A percentile compares a stretch with the other conserved stretches of the same genome.
These are phyloP conservation scores for Dicrostonyx torquatus DNA, from an alignment of 2,797 vertebrate species.

Conservation along the genomic window DNA sequence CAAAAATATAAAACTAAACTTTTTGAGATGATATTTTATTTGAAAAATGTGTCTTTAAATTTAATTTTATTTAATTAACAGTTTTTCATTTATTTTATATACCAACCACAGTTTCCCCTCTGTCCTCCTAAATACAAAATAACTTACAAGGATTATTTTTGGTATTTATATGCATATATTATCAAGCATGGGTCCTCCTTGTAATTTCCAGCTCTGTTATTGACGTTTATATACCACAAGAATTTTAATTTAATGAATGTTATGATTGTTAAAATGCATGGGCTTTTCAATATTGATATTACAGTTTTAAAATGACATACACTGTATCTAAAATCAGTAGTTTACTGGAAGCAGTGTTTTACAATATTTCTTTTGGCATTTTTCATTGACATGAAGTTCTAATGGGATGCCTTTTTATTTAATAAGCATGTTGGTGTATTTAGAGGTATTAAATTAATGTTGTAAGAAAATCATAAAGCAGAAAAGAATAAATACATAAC, in stretches of 20 bases:
- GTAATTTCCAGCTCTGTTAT: background rate
- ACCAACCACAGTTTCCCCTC: background rate
- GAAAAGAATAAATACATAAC: background rate
- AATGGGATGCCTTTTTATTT: background rate
- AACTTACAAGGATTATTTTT: background rate
- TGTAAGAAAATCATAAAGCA: background rate
- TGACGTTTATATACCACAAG: background rate
- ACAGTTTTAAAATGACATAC: background rate
- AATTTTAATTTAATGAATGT: background rate
- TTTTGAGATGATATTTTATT: background rate
- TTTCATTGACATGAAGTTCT: background rate
- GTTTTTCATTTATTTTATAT: background rate
- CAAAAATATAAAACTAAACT: background rate
- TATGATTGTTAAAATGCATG: background rate
- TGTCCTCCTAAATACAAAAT: background rate
- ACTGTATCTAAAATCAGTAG: background rate
- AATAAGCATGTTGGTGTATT: background rate
- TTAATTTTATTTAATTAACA: background rate
- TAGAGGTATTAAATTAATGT: background rate
- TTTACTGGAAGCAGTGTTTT: background rate
- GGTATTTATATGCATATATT: background rate
- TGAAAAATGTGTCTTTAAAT: background rate
- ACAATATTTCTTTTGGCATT: background rate
- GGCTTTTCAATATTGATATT: slow-evolving; percentile 15
- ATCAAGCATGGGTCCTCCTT: background rate